phyloP scores from a whole-genome alignment of 2,113 vertebrate genomes.

The Psilopogon haemacephalus region DNA sequence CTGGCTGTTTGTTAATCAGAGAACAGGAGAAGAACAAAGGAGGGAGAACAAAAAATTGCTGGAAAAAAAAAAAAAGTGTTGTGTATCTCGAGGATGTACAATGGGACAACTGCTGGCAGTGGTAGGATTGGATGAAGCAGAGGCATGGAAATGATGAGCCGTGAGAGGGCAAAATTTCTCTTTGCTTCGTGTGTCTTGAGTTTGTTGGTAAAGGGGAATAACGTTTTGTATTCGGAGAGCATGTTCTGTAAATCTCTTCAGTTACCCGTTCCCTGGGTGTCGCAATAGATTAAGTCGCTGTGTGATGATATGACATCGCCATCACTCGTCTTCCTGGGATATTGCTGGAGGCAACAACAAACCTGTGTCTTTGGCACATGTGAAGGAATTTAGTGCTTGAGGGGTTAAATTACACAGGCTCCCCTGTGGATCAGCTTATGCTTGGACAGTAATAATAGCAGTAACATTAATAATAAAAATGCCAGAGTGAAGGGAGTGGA shows the following conservation, averaged over 20 bases:
- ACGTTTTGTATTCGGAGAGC: constrained; percentile 49
- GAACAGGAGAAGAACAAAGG: constrained; percentile 38
- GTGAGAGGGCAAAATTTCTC: constrained; percentile 11
- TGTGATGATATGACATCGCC: constrained; percentile 73
- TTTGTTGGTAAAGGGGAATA: constrained; percentile 46
- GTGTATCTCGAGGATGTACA: background rate
- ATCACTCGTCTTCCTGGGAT: constrained; percentile 71
- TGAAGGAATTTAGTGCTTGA: constrained; percentile 70
- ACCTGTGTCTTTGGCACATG: constrained; percentile 73
- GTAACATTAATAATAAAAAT: constrained; percentile 65
- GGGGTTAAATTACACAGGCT: constrained; percentile 70
- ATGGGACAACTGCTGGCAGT: background rate
- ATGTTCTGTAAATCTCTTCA: constrained; percentile 56
- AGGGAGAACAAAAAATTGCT: constrained; percentile 18
- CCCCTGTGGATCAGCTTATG: constrained; percentile 68
- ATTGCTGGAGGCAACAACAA: constrained; percentile 77
- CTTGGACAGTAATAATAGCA: constrained; percentile 69
- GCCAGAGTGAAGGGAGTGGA: constrained; percentile 6
- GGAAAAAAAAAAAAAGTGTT: background rate
- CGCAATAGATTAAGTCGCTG: constrained; percentile 63
- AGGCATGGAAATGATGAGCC: background rate
- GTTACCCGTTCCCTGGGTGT: constrained; percentile 58
- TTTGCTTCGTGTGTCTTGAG: constrained; percentile 32
- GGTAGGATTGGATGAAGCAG: background rate
- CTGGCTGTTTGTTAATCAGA: constrained; percentile 58